A percentile compares a stretch with the other conserved stretches of the same genome.
Conservation (phyloP, 2,113 vertebrate species). For the Sinocyclocheilus maitianheensis region DNA sequence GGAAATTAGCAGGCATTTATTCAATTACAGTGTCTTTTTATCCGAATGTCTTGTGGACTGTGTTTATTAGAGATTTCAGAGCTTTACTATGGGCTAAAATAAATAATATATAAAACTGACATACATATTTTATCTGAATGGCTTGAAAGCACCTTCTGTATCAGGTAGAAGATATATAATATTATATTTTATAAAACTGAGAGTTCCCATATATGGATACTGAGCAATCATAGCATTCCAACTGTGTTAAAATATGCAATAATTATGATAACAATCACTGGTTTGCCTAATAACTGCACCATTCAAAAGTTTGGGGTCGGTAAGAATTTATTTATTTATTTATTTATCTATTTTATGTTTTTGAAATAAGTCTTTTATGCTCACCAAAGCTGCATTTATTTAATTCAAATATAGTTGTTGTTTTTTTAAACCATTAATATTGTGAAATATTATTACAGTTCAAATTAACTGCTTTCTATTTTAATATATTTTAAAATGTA, state of each 20-base stretch:
- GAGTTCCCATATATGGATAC: neutral
- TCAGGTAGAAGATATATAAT: neutral
- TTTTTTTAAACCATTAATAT: no score
- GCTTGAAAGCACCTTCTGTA: neutral
- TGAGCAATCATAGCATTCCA: neutral
- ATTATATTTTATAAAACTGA: neutral
- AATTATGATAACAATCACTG: neutral
- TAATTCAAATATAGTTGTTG: no score
- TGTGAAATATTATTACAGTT: no score
- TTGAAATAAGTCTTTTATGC: neutral
- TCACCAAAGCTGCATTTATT: neutral
- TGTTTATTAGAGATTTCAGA: neutral
- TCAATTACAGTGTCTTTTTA: neutral
- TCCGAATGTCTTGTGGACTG: neutral
- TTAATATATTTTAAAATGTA: no score
- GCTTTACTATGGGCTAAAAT: neutral
- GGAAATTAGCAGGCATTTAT: slow-evolving; percentile 19
- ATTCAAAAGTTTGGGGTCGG: no score
- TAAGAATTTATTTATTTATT: no score
- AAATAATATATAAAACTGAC: neutral
- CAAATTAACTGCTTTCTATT: no score
- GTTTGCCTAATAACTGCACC: no score
- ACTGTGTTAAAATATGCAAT: neutral
- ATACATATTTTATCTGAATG: neutral
- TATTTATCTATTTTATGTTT: no score